Evolutionary conservation across 2,113 vertebrate species (phyloP), one percentile per base, ranked within the genome.

Genomic region (Takifugu flavidus): DNA sequence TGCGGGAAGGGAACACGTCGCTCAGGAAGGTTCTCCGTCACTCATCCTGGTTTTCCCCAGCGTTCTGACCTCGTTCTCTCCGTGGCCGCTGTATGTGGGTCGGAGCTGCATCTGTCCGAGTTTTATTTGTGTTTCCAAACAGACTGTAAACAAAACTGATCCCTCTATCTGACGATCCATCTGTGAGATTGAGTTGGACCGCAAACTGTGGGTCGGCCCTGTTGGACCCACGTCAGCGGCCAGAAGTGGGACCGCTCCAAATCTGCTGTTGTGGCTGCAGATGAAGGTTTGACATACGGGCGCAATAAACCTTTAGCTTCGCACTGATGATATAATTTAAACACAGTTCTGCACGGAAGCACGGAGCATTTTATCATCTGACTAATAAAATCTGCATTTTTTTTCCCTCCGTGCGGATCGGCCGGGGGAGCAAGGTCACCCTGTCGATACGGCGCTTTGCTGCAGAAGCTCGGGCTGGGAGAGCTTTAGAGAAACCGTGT

Each of bases 391-490:
- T 50, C 13, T 49, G 25, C 34, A 39, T 39, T 39, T 39, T 39
- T 55, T 59, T 56, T 72, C 65, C 73, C 54, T 70, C 56, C 68
- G 28, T 67, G 70, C 56, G 56, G 28, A 56, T 57, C 50, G 5
- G 51, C 78, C 65, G 78, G 67, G 79, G 57, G 78, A 69, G 43
- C 73, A 66, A 85, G 82, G 82, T 84, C 73, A 77, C 59, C 44
- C 49, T 27, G 61, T 80, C 78, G 77, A 81, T 82, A 81, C 78
- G 77, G 65, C 62, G 65, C 57, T 53, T 68, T 55, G 46, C 65
- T 79, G 79, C 67, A 74, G 75, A 67, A 45, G 58, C 66, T 60
- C 55, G 49, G 59, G 51, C 54, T 59, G 63, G 63, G 14, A 45
- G 14, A 45, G 44, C 44, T 15, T 45, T 15, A 14, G 44, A 15